phyloP scores from a whole-genome alignment of 2,797 vertebrate species.

The Pipistrellus nathusii region DNA sequence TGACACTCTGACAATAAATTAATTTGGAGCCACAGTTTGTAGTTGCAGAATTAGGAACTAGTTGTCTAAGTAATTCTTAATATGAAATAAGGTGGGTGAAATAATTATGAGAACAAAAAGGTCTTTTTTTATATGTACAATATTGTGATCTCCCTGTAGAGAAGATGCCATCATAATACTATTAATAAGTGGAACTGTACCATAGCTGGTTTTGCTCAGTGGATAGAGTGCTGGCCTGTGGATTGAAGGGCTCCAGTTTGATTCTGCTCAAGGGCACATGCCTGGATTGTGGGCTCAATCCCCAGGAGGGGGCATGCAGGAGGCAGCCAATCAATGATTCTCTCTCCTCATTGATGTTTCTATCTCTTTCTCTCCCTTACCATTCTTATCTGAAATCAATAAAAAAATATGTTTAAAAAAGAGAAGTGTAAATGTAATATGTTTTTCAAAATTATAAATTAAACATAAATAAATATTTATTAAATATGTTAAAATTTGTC shows the following conservation, averaged over 20 bases:
- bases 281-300: too few species aligned
- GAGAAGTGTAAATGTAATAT: neutral
- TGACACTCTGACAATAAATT: constrained; percentile 1
- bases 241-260: too few species aligned
- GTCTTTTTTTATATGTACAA: neutral
- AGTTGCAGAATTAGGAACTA: neutral
- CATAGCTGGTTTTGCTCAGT: too few species aligned
- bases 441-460: constrained; percentile 25
- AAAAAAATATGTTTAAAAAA: too few species aligned
- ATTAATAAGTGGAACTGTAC: neutral
- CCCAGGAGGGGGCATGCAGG: too few species aligned
- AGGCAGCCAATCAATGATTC: too few species aligned
- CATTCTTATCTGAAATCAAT: too few species aligned
- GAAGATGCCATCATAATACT: neutral
- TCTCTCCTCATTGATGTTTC: too few species aligned
- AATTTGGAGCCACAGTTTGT: neutral
- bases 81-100: neutral
- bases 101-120: neutral
- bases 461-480: neutral
- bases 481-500: neutral
- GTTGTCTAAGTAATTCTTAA: neutral
- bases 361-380: too few species aligned
- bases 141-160: neutral
- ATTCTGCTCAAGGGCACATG: too few species aligned
- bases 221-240: too few species aligned